Evolutionary conservation across 2,113 vertebrate species (phyloP).

Genomic region (Actinemys pallida): DNA sequence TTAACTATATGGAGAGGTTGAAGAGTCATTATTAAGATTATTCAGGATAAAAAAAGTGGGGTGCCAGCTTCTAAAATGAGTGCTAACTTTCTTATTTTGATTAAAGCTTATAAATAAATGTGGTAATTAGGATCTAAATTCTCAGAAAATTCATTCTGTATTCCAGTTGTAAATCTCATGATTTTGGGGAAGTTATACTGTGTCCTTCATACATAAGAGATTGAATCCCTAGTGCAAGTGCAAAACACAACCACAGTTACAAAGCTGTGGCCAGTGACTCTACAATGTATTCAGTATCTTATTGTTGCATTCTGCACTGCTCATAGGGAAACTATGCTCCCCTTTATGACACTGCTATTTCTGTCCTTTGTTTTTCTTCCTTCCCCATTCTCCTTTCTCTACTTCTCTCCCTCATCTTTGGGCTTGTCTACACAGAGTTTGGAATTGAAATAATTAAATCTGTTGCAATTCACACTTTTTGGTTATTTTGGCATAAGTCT

Average conservation of each 20-base stretch:
- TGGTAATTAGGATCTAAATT: too few relatives aligned
- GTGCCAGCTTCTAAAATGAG: neutral
- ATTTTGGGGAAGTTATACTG: neutral
- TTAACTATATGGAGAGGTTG: neutral
- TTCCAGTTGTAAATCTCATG: too few relatives aligned
- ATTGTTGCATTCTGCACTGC: neutral
- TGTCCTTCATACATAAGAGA: neutral
- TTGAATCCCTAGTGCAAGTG: neutral
- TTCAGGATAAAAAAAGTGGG: neutral
- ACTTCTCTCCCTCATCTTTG: neutral
- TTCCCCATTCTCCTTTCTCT: neutral
- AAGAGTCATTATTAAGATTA: neutral
- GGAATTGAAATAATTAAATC: neutral
- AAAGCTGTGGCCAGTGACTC: neutral
- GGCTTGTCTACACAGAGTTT: neutral
- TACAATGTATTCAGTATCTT: neutral
- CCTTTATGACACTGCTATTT: neutral
- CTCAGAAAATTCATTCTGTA: too few relatives aligned
- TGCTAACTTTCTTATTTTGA: neutral
- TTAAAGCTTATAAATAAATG: too few relatives aligned
- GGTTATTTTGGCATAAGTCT: neutral
- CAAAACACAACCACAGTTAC: neutral
- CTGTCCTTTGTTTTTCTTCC: neutral
- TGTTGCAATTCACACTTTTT: neutral
- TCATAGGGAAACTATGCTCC: fast-evolving